Evolutionary conservation across 2,113 vertebrate species (phyloP).

Genomic region (Anhinga rufa): DNA sequence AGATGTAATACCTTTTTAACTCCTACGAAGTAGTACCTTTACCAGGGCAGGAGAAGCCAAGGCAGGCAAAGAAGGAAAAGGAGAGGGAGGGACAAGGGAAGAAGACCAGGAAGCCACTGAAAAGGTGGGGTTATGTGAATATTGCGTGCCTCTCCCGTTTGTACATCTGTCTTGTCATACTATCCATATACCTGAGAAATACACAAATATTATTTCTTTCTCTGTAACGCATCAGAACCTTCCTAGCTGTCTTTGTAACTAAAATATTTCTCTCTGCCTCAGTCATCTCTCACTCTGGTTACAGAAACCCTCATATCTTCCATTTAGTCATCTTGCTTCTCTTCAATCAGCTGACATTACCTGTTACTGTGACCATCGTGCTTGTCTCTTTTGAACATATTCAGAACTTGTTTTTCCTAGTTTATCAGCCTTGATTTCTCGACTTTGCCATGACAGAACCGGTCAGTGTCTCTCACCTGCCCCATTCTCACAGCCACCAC

Average conservation of each 20-base stretch:
- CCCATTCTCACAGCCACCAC: neutral
- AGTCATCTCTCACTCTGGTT: neutral
- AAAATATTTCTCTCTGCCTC: neutral
- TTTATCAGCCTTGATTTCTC: neutral
- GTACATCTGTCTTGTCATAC: neutral
- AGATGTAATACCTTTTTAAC: neutral
- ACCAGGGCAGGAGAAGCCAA: neutral
- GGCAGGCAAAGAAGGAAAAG: neutral
- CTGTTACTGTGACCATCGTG: no score
- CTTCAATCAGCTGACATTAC: neutral
- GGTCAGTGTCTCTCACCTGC: fast-evolving
- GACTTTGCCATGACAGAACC: neutral
- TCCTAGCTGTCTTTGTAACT: neutral
- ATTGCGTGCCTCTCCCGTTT: neutral
- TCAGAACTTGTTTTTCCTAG: neutral
- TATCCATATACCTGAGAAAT: neutral
- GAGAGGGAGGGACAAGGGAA: neutral
- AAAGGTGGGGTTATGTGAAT: fast-evolving
- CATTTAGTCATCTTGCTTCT: neutral
- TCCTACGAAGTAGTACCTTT: neutral
- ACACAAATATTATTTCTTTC: neutral
- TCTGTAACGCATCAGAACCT: neutral
- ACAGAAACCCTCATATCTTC: neutral
- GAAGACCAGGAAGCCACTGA: neutral
- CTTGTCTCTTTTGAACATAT: neutral